These are phyloP conservation scores for Protaetia brevitarsis DNA, from an alignment of 1,140 invertebrate species.

Conservation along the genomic window DNA sequence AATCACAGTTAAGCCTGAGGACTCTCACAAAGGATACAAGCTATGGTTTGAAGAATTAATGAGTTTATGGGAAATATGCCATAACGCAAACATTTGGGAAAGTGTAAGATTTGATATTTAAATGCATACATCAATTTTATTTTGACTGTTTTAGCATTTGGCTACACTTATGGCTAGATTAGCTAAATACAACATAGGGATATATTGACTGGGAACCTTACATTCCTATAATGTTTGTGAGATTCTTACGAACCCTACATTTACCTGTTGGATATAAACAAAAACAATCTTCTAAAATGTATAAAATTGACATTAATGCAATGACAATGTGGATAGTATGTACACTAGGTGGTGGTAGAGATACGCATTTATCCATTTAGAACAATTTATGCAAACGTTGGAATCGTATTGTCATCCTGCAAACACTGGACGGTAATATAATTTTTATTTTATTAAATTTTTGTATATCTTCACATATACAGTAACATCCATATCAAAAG, in stretches of 20 bases:
- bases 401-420: conserved; percentile 90
- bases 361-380: conserved; percentile 69
- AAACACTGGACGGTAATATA: conserved; percentile 62
- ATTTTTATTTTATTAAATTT: not conserved
- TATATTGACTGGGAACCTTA: conserved; percentile 85
- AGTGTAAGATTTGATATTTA: conserved; percentile 51
- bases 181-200: conserved; percentile 73
- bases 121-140: conserved; percentile 12
- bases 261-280: conserved; percentile 75
- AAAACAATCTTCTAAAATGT: conserved; percentile 45
- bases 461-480: too few relatives aligned
- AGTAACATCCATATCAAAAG: too few relatives aligned
- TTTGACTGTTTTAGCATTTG: conserved; percentile 57
- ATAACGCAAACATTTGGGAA: conserved; percentile 70
- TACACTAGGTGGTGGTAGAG: conserved; percentile 55
- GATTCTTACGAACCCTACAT: conserved; percentile 72
- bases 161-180: conserved; percentile 71
- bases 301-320: conserved; percentile 57
- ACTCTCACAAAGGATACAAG: conserved; percentile 63
- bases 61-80: conserved; percentile 71
- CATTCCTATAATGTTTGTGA: conserved; percentile 77
- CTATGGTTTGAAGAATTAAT: conserved; percentile 86
- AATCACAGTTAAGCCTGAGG: conserved; percentile 59
- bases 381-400: conserved; percentile 77
- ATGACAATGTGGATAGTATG: conserved; percentile 71